Conservation (phyloP, 2,888 invertebrate genomes). For the Xanthorhoe designata region DNA sequence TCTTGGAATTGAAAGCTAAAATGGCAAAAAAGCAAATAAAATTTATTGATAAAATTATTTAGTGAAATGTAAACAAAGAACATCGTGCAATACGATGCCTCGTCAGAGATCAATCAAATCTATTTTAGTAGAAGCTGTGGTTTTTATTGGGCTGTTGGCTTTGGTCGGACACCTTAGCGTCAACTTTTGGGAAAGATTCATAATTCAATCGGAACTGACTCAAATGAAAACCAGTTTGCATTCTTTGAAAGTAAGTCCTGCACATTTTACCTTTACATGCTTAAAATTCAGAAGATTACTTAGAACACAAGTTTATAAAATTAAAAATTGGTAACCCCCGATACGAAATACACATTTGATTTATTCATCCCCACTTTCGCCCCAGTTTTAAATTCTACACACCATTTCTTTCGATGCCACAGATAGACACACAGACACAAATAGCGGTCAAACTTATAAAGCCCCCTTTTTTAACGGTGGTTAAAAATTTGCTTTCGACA, state of each 20-base stretch:
- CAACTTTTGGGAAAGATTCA: constrained; percentile 68
- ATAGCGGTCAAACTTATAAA: too few species aligned
- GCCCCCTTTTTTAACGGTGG: too few species aligned
- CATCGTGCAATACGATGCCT: constrained; percentile 53
- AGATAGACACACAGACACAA: too few species aligned
- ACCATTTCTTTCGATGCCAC: too few species aligned
- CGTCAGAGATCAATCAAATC: constrained; percentile 48
- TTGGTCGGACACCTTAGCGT: constrained; percentile 64
- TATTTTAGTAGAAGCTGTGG: constrained; percentile 55
- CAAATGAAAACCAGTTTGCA: constrained; percentile 64
- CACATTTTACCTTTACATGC: background rate
- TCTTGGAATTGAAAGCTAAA: constrained; percentile 6
- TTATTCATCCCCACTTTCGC: too few species aligned
- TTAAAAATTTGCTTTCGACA: background rate
- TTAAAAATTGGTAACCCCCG: too few species aligned
- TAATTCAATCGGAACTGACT: constrained; percentile 60
- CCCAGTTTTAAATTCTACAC: too few species aligned
- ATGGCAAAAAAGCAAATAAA: constrained; percentile 16
- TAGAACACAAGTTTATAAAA: too few species aligned
- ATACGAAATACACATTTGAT: too few species aligned
- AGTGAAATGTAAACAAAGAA: constrained; percentile 19
- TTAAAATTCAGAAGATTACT: constrained; percentile 4
- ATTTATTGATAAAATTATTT: too few species aligned
- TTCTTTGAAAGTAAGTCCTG: constrained; percentile 59
- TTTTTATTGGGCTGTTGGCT: constrained; percentile 60